Base-by-base conservation (phyloP, 1,140 invertebrate species). In the Ceratina australensis region DNA sequence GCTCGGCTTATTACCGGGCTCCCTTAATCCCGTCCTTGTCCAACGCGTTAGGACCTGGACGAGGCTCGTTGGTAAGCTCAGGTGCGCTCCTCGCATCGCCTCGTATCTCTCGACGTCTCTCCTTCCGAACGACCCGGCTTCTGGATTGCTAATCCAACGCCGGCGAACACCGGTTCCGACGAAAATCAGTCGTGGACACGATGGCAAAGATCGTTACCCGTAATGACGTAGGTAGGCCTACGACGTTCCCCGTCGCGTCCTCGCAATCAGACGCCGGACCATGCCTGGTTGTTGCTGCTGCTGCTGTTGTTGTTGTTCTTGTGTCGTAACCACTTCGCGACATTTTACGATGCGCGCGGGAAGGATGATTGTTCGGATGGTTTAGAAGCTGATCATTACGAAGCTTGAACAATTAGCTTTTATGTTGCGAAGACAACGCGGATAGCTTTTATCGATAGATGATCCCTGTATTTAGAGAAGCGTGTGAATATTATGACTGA, bases 11-110 rank as follows among this genome's bases (percentile, higher is more conserved):
- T 91, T 91, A 91, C 88, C 87, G 66, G 71, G 82, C 80, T 77
- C 57, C 69, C 69, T 87, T 89, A 90, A 90, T 90, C 84, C 88
- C 85, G 80, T 90, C 88, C 88, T 90, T 88, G 82, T 91, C 87
- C 82, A 85, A 84, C 90, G 89, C 88, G 86, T 90, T 89, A 88
- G 57, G 59, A 33, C 13, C 69, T 26, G 50, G 20, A 22, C 82
- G 61, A 42, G 74, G 81, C 87, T 87, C 85, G 87, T 88, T 87
- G 89, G 84, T 89, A 79, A 82, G 83, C 87, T 89, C 87, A 89
- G 89, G 87, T 89, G 87, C 89, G 87, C 85, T 86, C 5, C 86
- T 83, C 83, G 83, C 84, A 79, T 83, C 80, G 77, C 73, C 78
- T 82, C 80, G 71, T 77, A 78, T 84, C 81, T 85, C 82, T 16